Conservation (phyloP, 2,888 invertebrate species). For the Trimorus sp. region DNA sequence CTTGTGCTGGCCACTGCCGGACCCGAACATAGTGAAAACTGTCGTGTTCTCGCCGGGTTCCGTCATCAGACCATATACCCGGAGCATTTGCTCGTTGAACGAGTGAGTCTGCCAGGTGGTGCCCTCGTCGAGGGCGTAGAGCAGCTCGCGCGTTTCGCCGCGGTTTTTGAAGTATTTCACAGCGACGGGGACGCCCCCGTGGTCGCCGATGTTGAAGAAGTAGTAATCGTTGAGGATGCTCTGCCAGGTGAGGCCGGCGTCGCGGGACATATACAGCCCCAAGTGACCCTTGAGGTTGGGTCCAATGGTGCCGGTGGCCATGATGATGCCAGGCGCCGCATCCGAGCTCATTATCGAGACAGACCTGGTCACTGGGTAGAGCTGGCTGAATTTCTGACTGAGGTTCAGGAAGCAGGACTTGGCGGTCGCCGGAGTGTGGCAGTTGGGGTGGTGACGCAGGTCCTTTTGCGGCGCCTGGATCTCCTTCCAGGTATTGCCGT, state of each 20-base stretch:
- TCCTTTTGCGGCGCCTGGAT: conserved; percentile 89
- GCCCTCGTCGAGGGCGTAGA: conserved; percentile 94
- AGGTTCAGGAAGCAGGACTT: conserved; percentile 90
- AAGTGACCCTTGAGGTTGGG: conserved; percentile 90
- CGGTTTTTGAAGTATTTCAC: conserved; percentile 90
- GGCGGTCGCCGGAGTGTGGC: conserved; percentile 73
- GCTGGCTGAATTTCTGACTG: conserved; percentile 91
- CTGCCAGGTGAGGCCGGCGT: conserved; percentile 92
- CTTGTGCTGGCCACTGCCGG: conserved; percentile 88
- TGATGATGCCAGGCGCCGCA: conserved; percentile 93
- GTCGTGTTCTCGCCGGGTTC: conserved; percentile 97
- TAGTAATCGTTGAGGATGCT: conserved; percentile 90
- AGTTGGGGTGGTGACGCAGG: conserved; percentile 86
- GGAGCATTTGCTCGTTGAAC: conserved; percentile 88
- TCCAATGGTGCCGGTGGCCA: conserved; percentile 92
- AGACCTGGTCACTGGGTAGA: conserved; percentile 91
- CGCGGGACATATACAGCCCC: conserved; percentile 90
- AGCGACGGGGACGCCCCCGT: conserved; percentile 93
- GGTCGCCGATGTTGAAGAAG: conserved; percentile 95
- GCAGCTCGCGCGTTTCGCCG: conserved; percentile 89
- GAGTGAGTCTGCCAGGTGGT: conserved; percentile 89
- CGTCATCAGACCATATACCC: conserved; percentile 95
- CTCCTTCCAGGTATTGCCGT: conserved; percentile 91
- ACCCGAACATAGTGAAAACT: conserved; percentile 95
- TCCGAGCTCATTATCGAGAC: conserved; percentile 92